Conservation (phyloP, 2,113 vertebrate genomes). For the Proteles cristata region DNA sequence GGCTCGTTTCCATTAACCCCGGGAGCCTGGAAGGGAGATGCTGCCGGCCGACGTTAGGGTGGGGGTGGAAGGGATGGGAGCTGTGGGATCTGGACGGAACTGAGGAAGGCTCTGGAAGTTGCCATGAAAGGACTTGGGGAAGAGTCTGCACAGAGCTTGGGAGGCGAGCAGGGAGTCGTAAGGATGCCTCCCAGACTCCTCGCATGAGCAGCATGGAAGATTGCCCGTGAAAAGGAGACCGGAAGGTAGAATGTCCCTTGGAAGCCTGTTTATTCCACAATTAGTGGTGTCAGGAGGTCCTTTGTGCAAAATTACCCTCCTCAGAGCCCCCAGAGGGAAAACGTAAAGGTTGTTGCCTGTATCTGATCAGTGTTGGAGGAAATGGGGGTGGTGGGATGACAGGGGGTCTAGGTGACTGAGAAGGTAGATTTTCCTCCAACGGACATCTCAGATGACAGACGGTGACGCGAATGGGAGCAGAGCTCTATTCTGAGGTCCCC, state of each 20-base stretch:
- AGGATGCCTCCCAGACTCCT: neutral
- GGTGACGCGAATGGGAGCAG: neutral
- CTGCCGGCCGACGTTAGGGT: neutral
- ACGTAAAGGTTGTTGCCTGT: neutral
- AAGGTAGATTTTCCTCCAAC: neutral
- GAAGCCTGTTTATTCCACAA: neutral
- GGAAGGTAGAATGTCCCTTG: neutral
- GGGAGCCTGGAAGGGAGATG: neutral
- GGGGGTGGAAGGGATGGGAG: neutral
- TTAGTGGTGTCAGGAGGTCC: neutral
- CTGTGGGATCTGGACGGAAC: neutral
- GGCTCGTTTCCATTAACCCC: neutral
- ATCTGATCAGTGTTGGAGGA: neutral
- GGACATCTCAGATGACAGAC: neutral
- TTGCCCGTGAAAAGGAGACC: neutral
- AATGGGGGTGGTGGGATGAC: neutral
- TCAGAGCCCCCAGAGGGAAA: neutral
- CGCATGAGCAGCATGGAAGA: neutral
- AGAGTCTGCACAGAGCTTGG: too few relatives aligned
- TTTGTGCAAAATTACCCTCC: conserved; percentile 8
- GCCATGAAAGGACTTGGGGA: neutral
- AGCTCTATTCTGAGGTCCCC: neutral
- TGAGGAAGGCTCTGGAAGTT: neutral
- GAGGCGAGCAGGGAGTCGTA: neutral
- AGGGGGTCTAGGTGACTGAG: neutral